These are phyloP conservation scores for Cygnus atratus DNA, from an alignment of 2,113 vertebrate species.

Conservation along the genomic window DNA sequence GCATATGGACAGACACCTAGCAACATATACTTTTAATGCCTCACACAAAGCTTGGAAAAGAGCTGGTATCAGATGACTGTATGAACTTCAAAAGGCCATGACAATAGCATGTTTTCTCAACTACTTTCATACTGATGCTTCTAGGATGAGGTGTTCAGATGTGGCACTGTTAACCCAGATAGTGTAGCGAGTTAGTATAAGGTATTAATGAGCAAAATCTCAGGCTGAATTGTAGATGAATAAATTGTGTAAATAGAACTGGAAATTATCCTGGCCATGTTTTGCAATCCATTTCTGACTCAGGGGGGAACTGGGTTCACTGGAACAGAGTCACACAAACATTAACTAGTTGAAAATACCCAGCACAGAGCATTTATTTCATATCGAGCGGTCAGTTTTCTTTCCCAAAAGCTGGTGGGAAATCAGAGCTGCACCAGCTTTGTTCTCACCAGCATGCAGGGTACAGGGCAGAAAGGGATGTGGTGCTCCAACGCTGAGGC, in stretches of 20 bases:
- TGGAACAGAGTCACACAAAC: neutral
- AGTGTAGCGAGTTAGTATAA: neutral
- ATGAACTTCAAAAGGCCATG: neutral
- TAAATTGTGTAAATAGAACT: neutral
- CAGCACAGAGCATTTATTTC: neutral
- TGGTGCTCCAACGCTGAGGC: neutral
- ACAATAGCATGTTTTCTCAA: neutral
- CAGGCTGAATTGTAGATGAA: neutral
- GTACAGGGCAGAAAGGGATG: neutral
- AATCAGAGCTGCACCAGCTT: neutral
- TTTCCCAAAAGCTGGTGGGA: neutral
- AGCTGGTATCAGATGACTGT: fast-evolving
- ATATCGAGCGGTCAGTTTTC: neutral
- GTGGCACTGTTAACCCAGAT: neutral
- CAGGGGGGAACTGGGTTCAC: neutral
- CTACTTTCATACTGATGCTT: neutral
- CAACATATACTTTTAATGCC: fast-evolving
- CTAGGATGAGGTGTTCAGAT: neutral
- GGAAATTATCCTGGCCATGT: neutral
- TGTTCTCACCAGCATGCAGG: neutral
- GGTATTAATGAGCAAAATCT: neutral
- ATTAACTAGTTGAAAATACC: neutral
- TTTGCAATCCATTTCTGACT: neutral
- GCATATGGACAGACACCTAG: neutral
- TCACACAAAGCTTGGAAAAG: neutral